Evolutionary conservation across 2,888 invertebrate genomes (phyloP), one percentile per base, ranked within the genome.

Genomic region (Altica lythri): DNA sequence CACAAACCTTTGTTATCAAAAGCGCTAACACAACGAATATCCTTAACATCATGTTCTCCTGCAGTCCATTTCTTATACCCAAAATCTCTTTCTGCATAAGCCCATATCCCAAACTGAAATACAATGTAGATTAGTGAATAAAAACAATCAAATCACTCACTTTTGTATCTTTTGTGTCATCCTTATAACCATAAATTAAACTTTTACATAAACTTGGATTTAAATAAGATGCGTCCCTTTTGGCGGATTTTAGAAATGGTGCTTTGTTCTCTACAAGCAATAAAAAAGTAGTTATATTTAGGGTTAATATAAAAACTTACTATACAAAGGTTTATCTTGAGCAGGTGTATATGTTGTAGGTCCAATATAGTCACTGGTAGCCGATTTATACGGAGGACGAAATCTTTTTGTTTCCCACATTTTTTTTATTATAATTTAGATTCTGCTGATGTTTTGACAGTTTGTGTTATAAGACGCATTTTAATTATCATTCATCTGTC

Each of bases 221-320:
- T 2, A 53, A 30, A 30, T 51, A 57, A 6, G 42, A 44, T 2
- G 55, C 37, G 2, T 27, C 45, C 18, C 29, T 46, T 45, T 51
- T 44, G 12, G 55, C 47, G 4, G 60, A 46, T 29, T 58, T 61
- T 14, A 63, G 34, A 35, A 65, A 65, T 5, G 65, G 63, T 1
- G 47, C 62, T 22, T 38, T 44, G 32, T 63, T 60, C 13, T 44
- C 61, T 61, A 16, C 9, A 59, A 56, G 37, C 43, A n/a, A n/a
- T n/a, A n/a, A n/a, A n/a, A n/a, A n/a, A n/a, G n/a, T n/a, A n/a
- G n/a, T n/a, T 27, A 27, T 27, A 6, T 27, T 27, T 27, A 5
- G 27, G 6, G n/a, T n/a, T n/a, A n/a, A 10, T 8, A 37, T 9
- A 4, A 5, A 16, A 47, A 2, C 47, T 37, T 38, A 55, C 55